These are phyloP conservation scores for Listrodromus nycthemerus DNA, from an alignment of 2,888 invertebrate genomes.

Conservation along the genomic window DNA sequence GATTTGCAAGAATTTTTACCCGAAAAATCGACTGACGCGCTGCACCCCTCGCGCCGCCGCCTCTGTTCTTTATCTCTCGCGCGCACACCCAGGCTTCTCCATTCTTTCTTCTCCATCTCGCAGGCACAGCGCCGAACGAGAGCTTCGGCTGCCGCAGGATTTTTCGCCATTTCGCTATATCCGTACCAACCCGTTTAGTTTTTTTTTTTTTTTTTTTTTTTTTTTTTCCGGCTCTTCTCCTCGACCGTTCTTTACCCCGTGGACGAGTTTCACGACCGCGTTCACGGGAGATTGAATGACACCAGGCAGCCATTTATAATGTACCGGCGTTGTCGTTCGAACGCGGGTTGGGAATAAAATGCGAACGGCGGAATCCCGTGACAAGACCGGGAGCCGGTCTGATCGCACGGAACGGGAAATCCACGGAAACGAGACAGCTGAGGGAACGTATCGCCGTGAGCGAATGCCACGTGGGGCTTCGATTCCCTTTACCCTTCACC, in stretches of 20 bases:
- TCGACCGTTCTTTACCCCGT: conserved; percentile 2
- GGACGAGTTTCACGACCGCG: conserved; percentile 1
- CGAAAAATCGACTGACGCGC: conserved; percentile 57
- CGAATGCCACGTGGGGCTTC: background rate
- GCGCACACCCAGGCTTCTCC: background rate
- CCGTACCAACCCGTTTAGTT: conserved; percentile 2
- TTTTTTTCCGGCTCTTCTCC: background rate
- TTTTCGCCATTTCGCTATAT: conserved; percentile 16
- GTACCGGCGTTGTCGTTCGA: conserved; percentile 65
- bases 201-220: too few relatives aligned
- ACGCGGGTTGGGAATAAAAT: conserved; percentile 43
- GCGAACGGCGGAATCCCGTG: conserved; percentile 55
- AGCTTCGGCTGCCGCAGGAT: background rate
- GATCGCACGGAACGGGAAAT: conserved; percentile 38
- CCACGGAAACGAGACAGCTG: conserved; percentile 65
- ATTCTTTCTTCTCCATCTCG: background rate
- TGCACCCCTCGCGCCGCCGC: conserved; percentile 26
- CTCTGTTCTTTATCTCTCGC: conserved; percentile 30
- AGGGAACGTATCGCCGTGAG: conserved; percentile 32
- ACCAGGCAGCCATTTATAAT: conserved; percentile 67
- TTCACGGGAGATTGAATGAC: conserved; percentile 53
- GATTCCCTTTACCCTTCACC: conserved; percentile 68
- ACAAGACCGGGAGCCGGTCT: conserved; percentile 56
- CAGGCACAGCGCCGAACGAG: background rate
- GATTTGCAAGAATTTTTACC: conserved; percentile 65